A percentile compares a stretch with the other conserved stretches of the same genome.
Conservation (phyloP, 2,888 invertebrate species). For the Polyommatus icarus region DNA sequence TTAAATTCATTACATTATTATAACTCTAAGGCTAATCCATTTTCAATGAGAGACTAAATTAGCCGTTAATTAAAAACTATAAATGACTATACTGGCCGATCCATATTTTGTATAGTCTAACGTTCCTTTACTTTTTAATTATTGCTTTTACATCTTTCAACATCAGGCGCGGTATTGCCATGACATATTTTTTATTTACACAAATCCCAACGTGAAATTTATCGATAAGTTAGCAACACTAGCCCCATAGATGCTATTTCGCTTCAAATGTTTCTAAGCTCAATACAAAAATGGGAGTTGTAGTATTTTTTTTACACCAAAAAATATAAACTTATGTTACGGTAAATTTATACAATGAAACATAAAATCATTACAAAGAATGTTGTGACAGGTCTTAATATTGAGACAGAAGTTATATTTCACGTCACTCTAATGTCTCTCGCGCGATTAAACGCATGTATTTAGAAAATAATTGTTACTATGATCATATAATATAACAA, state of each 20-base stretch:
- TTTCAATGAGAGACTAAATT: neutral
- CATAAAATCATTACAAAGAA: too few species aligned
- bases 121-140: neutral
- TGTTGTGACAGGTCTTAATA: too few species aligned
- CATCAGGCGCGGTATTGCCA: neutral
- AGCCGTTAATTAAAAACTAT: constrained; percentile 14
- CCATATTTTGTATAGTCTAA: constrained; percentile 2
- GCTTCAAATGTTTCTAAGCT: too few species aligned
- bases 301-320: neutral
- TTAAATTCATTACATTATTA: constrained; percentile 8
- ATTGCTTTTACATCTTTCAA: constrained; percentile 8
- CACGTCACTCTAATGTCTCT: too few species aligned
- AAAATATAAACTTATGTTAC: neutral
- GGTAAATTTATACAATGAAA: neutral
- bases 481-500: too few species aligned
- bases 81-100: constrained; percentile 29
- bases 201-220: neutral
- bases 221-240: neutral
- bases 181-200: neutral
- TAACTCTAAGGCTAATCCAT: neutral
- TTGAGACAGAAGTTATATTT: too few species aligned
- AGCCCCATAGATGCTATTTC: neutral
- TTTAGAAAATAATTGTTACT: too few species aligned
- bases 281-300: neutral
- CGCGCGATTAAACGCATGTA: too few species aligned